Evolutionary conservation across 2,888 invertebrate genomes (phyloP), one percentile per base, ranked within the genome.

Genomic region (Leucophenga montana): DNA sequence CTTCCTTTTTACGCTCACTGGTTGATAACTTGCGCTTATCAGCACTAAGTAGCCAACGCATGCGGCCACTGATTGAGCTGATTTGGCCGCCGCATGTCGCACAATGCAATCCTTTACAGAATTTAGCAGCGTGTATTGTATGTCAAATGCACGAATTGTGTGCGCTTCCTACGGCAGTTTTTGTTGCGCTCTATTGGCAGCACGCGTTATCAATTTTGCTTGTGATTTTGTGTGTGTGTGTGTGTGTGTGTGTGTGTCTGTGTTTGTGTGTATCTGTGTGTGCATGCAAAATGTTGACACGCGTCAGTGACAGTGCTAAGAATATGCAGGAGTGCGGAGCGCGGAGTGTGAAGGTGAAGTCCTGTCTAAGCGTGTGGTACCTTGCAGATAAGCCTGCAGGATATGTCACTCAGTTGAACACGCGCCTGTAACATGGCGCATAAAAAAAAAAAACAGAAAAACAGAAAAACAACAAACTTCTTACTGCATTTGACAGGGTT

Each of bases 251-350:
- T 33, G 33, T 33, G 33, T 33, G 33, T 33, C 6, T 33, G 1
- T 59, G 31, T 31, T 16, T 39, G 0, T 33, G 33, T 14, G 18
- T 39, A 14, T n/a, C 39, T 44, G 16, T 48, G 31, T 64, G 18
- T 64, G 62, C 86, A 80, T 83, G 84, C 75, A 85, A 86, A 86
- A 86, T 86, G 85, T 77, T 85, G 85, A 82, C 84, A 85, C 85
- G 85, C 85, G 85, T 68, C 78, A 66, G 16, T 39, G 39, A 39
- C 39, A 39, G 39, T 8, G 39, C 11, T 39, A 39, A 39, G 11
- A 39, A 39, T 5, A 8, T 39, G 39, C 3, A 39, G 31, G 14
- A 59, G n/a, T n/a, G n/a, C n/a, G n/a, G n/a, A n/a, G n/a, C 33
- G 39, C 16, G 33, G 22, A 22, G 22, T n/a, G 57, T 14, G 31